Base-by-base conservation (phyloP, 2,888 invertebrate genomes). In the Pseudoips prasinana region DNA sequence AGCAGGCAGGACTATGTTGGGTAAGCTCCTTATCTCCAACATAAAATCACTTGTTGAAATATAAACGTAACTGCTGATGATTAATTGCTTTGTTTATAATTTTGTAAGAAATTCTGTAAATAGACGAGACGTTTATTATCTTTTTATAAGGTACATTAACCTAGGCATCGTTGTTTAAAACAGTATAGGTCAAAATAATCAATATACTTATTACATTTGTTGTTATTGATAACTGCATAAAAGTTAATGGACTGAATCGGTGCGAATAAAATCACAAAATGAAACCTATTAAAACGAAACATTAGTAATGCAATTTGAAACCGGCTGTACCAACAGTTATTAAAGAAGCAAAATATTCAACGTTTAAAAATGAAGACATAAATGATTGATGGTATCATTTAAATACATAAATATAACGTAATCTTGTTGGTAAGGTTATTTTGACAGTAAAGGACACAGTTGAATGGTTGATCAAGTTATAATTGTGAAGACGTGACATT, bases 371-470 rank as follows among this genome's bases (percentile, higher is more conserved):
- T 29, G 0, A 28, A 30, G 33, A 38, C 30, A 42, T 24, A 22
- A 9, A 10, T 35, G 47, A 51, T 46, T 33, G 29, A 49, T 53
- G 30, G 39, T 26, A 25, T 29, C 8, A 32, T 35, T 36, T 31
- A 32, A 37, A 30, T 30, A 22, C 8, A 28, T 27, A 33, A 30
- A 46, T 37, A 43, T 30, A 29, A 22, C 41, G 26, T 34, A 31
- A 37, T 36, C 34, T 39, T 10, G n/a, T 2, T 14, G 3, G 22
- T 46, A 44, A 55, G 39, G 36, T 51, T 47, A 35, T 22, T 26
- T 55, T 51, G 52, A 40, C 40, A 36, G 29, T 35, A 36, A 41
- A 55, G 52, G 52, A 51, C 52, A 44, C n/a, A 22, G 7, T 14
- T 8, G 38, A 29, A 7, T 22, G 11, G 23, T 25, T 25, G 25